These are phyloP conservation scores for Pangasianodon gigas DNA, from an alignment of 2,113 vertebrate species.

Conservation along the genomic window DNA sequence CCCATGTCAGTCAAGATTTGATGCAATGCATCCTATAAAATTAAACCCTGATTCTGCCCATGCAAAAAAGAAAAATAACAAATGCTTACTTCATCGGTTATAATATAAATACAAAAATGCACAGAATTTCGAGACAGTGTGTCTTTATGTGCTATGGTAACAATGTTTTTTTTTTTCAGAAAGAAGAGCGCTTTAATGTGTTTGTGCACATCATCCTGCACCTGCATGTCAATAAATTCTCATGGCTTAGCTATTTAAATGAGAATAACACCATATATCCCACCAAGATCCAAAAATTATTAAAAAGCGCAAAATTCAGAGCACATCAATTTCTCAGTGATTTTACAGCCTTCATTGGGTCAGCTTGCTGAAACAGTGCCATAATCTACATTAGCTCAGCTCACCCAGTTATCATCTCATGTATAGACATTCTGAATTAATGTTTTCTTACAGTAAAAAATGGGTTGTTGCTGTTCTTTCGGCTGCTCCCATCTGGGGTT, in stretches of 20 bases:
- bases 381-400: not conserved
- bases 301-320: not conserved
- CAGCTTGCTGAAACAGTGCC: not conserved
- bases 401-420: not conserved
- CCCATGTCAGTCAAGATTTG: not conserved
- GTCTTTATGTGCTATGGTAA: not conserved
- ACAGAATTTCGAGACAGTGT: not conserved
- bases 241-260: not conserved
- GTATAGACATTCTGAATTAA: not conserved
- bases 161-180: not conserved
- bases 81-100: not conserved
- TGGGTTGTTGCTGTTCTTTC: too few relatives aligned
- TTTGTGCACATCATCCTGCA: not conserved
- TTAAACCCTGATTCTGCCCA: not conserved
- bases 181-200: not conserved
- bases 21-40: not conserved
- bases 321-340: not conserved
- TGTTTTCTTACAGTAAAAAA: not conserved
- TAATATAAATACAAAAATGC: not conserved
- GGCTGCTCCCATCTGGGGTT: too few relatives aligned
- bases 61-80: not conserved
- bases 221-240: not conserved
- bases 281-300: not conserved
- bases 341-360: not conserved
- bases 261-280: not conserved